Evolutionary conservation across 2,113 vertebrate genomes (phyloP).

Genomic region (Oplegnathus fasciatus): DNA sequence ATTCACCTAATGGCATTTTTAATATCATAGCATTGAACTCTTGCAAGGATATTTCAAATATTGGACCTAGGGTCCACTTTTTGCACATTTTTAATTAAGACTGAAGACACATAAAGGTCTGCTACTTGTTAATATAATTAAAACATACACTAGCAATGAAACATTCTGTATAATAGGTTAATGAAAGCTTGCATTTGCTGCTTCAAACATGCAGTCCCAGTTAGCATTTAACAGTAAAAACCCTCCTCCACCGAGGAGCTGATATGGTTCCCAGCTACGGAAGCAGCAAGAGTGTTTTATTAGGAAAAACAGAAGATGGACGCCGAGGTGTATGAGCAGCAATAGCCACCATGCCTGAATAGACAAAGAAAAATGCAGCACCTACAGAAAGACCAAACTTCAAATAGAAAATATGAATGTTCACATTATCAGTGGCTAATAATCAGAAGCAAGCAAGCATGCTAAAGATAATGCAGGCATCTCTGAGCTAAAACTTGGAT

Average conservation of each 20-base stretch:
- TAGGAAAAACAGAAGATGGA: neutral
- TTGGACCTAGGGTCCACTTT: slow-evolving; percentile 18
- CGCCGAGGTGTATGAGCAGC: neutral
- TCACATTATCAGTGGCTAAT: neutral
- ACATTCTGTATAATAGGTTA: neutral
- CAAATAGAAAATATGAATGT: neutral
- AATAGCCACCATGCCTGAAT: neutral
- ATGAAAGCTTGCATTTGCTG: slow-evolving; percentile 6
- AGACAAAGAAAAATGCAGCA: neutral
- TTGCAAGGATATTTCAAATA: slow-evolving; percentile 9
- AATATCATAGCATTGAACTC: slow-evolving; percentile 9
- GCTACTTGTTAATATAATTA: neutral
- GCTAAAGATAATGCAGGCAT: neutral
- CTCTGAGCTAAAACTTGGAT: neutral
- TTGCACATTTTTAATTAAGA: slow-evolving; percentile 20
- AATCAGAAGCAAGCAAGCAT: neutral
- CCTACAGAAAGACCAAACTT: neutral
- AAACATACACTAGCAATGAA: neutral
- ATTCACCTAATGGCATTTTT: slow-evolving; percentile 5
- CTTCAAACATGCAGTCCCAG: neutral
- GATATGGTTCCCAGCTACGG: neutral
- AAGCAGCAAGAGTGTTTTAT: neutral
- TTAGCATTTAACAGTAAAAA: neutral
- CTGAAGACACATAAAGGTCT: neutral
- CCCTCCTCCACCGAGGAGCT: neutral